phyloP scores from a whole-genome alignment of 2,797 vertebrate genomes.

The Platalea minor region DNA sequence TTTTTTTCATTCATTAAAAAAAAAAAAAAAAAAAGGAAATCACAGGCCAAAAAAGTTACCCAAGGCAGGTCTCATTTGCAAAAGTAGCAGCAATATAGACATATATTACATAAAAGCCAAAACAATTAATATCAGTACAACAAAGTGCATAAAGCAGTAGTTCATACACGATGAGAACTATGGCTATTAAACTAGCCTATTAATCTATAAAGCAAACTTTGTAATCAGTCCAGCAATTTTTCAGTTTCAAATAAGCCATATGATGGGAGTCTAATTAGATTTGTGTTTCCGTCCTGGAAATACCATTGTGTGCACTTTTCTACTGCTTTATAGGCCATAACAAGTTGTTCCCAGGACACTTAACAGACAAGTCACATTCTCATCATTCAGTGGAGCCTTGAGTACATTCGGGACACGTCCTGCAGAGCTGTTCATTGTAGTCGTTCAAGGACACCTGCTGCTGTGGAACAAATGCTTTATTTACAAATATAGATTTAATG shows the following conservation, averaged over 20 bases:
- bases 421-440: constrained; percentile 49
- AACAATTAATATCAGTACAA: constrained; percentile 9
- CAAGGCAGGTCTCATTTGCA: background rate
- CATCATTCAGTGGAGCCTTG: constrained; percentile 55
- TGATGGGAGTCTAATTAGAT: constrained; percentile 38
- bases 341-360: constrained; percentile 61
- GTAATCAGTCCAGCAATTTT: constrained; percentile 33
- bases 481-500: constrained; percentile 72
- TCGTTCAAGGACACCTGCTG: constrained; percentile 69
- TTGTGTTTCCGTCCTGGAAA: constrained; percentile 36
- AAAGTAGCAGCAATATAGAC: constrained; percentile 3
- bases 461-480: constrained; percentile 65
- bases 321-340: constrained; percentile 47
- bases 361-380: constrained; percentile 61
- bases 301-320: constrained; percentile 13
- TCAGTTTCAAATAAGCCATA: constrained; percentile 28
- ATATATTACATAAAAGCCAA: background rate
- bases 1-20: background rate
- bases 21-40: background rate
- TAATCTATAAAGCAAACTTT: constrained; percentile 40
- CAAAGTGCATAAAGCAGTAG: background rate
- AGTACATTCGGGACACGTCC: constrained; percentile 48
- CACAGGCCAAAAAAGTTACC: background rate
- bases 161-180: background rate
- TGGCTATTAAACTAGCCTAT: constrained; percentile 12